Base-by-base conservation (phyloP, 1,140 invertebrate genomes). In the Drosophila yakuba region DNA sequence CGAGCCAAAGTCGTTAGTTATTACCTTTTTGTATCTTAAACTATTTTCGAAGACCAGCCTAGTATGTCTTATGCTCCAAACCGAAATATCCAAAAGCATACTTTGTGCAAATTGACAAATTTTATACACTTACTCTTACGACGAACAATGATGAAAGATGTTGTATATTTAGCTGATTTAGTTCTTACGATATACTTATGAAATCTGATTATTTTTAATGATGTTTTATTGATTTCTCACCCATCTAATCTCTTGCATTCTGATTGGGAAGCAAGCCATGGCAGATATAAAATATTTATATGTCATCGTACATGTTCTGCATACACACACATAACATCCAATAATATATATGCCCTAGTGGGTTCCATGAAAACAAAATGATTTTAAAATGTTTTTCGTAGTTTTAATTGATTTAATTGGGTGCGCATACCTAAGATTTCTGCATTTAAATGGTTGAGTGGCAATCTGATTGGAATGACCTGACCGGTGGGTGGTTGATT, bases 271-370 rank as follows among this genome's bases (percentile, higher is more conserved):
- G 57, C 57, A 14, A 59, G 57, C 32, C 57, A 48, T 63, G 54
- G 52, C 52, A 71, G 56, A 76, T 57, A 76, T 39, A 15, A 32
- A 43, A 47, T 56, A 50, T 35, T 23, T 57, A 72, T 68, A 69
- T 41, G 58, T 72, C 47, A 63, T 47, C 47, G 56, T 43, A 71
- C 64, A 67, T 67, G 64, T 47, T 59, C 56, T 47, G 28, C 64
- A 60, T 43, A 55, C 47, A 69, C 51, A 73, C 67, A 67, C 61
- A 83, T 66, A 88, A 89, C 80, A 89, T 83, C 75, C 71, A 86
- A 86, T 86, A 86, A 89, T 88, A 88, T 81, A 82, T 81, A 82
- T 88, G 73, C 84, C 84, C 84, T 63, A 80, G 84, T 88, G 84
- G 84, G 84, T 88, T 88, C 84, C 84, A 88, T 88, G 76, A 77